Evolutionary conservation across 2,888 invertebrate species (phyloP).

Genomic region (Hirtodrosophila trivittata): DNA sequence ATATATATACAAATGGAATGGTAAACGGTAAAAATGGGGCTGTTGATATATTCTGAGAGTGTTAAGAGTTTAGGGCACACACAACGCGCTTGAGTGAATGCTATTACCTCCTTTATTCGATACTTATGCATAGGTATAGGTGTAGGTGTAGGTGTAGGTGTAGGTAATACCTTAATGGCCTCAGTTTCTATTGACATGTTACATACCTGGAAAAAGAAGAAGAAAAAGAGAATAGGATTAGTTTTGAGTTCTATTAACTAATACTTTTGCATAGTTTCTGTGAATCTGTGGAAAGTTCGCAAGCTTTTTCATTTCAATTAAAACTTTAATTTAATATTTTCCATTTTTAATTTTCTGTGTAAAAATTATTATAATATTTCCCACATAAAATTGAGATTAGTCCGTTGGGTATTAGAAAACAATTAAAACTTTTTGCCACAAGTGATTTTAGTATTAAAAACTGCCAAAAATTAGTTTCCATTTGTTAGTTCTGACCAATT

Average conservation of each 20-base stretch:
- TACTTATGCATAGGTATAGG: too few relatives aligned
- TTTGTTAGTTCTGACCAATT: slow-evolving; percentile 26
- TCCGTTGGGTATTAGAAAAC: slow-evolving; percentile 13
- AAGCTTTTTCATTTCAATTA: too few relatives aligned
- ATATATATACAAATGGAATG: slow-evolving; percentile 29
- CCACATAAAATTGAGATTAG: slow-evolving; percentile 10
- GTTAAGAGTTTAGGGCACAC: too few relatives aligned
- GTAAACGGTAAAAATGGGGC: slow-evolving; percentile 5
- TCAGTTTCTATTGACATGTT: slow-evolving; percentile 10
- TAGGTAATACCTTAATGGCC: slow-evolving; percentile 23
- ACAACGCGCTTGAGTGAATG: slow-evolving; percentile 1
- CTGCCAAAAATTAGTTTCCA: slow-evolving; percentile 1
- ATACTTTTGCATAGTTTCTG: too few relatives aligned
- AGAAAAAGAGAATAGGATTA: slow-evolving; percentile 13
- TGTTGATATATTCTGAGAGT: slow-evolving; percentile 20
- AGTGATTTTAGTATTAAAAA: slow-evolving; percentile 7
- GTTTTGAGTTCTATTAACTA: not conserved
- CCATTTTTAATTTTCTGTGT: too few relatives aligned
- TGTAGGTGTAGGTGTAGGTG: too few relatives aligned
- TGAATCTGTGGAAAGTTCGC: too few relatives aligned
- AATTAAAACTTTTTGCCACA: slow-evolving; percentile 26
- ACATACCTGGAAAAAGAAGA: slow-evolving; percentile 58
- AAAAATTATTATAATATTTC: slow-evolving; percentile 23
- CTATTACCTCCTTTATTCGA: too few relatives aligned
- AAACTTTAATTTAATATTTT: too few relatives aligned